These are phyloP conservation scores for Uloborus diversus DNA, from an alignment of 1,140 invertebrate genomes.

Conservation along the genomic window DNA sequence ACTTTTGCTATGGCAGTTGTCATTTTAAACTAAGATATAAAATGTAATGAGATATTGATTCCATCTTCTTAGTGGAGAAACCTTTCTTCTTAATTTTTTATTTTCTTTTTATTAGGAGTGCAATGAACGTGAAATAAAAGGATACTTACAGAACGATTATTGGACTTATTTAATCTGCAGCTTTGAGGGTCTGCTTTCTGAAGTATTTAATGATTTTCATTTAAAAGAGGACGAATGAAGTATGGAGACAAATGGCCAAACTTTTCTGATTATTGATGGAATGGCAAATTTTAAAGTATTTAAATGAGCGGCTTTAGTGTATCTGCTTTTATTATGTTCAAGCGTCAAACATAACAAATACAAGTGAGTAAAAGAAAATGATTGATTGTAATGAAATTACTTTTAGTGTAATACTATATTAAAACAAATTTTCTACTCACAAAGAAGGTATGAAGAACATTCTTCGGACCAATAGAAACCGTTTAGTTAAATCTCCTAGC, in stretches of 20 bases:
- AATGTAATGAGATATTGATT: slow-evolving; percentile 40
- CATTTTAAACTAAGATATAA: slow-evolving; percentile 31
- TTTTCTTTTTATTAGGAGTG: slow-evolving; percentile 1
- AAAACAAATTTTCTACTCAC: too few relatives aligned
- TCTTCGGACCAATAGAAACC: too few relatives aligned
- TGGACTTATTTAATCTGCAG: slow-evolving; percentile 20
- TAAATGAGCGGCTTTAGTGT: too few relatives aligned
- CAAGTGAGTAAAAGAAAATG: too few relatives aligned
- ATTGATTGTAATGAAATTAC: too few relatives aligned
- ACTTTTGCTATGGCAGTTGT: slow-evolving; percentile 11
- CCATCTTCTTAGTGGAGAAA: not conserved
- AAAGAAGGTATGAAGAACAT: too few relatives aligned
- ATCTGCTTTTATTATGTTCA: too few relatives aligned
- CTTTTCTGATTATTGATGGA: not conserved
- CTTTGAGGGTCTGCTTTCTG: not conserved
- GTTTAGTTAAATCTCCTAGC: too few relatives aligned
- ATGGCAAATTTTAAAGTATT: not conserved
- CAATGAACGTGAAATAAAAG: slow-evolving; percentile 20
- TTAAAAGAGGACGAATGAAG: not conserved
- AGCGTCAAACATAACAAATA: too few relatives aligned
- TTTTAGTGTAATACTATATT: too few relatives aligned
- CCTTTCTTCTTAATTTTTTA: slow-evolving; percentile 20
- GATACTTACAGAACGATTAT: slow-evolving; percentile 29
- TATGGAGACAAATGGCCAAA: not conserved
- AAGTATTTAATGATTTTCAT: not conserved